Percentiles rank a stretch among this genome's conserved stretches.
Evolutionary conservation across 2,797 vertebrate genomes (phyloP).

Genomic region (Fundulus diaphanus): DNA sequence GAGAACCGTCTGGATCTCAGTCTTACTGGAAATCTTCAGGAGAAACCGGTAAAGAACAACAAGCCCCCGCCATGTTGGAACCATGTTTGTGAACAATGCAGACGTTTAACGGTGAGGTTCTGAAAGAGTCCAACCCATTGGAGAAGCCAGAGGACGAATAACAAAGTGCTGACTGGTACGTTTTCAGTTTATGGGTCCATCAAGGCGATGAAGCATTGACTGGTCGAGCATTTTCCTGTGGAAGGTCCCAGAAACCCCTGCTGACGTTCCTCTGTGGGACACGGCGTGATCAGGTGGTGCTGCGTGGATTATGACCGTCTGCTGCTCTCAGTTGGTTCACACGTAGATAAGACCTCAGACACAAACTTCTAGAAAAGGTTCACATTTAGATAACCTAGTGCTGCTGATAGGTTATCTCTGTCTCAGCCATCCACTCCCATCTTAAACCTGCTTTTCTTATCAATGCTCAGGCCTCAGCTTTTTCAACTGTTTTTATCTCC

Average conservation of each 20-base stretch:
- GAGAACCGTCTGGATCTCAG: neutral
- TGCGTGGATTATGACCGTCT: neutral
- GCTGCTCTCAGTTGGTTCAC: neutral
- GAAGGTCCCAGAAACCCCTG: neutral
- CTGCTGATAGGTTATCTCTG: neutral
- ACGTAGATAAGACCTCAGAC: neutral
- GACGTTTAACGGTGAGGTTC: neutral
- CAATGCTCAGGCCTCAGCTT: neutral
- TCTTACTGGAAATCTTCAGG: neutral
- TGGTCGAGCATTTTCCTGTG: neutral
- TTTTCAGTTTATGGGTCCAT: neutral
- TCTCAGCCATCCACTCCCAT: neutral
- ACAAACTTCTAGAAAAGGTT: neutral
- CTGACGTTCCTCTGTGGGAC: neutral
- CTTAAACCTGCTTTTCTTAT: conserved; percentile 4
- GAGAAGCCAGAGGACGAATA: neutral
- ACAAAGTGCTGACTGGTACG: neutral
- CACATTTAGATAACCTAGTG: neutral
- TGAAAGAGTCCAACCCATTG: neutral
- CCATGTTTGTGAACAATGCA: neutral
- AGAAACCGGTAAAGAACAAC: neutral
- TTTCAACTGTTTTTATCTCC: conserved; percentile 1
- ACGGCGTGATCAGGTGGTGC: neutral
- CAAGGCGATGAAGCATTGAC: neutral
- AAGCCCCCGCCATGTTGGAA: neutral